Evolutionary conservation across 2,797 vertebrate species (phyloP).

Genomic region (Mus spretus): DNA sequence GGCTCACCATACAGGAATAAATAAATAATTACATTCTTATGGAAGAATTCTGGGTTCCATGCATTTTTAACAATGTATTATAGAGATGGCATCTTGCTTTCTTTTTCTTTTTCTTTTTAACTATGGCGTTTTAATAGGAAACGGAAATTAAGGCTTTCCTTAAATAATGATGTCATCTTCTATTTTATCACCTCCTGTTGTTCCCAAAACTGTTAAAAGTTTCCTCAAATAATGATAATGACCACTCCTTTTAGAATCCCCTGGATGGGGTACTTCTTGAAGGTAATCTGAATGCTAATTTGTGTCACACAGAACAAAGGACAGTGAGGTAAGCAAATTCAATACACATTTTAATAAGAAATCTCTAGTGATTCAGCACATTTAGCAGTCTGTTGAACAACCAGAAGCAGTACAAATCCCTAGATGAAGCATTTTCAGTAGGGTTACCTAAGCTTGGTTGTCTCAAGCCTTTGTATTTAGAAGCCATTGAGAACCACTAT

Average conservation of each 20-base stretch:
- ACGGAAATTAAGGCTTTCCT: conserved; percentile 33
- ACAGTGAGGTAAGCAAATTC: background rate
- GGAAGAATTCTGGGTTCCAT: background rate
- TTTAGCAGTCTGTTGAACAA: background rate
- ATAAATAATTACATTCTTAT: background rate
- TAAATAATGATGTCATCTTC: conserved; percentile 40
- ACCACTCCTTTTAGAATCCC: background rate
- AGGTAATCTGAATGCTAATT: conserved; percentile 28
- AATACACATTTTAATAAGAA: background rate
- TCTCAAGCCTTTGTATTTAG: background rate
- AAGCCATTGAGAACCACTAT: background rate
- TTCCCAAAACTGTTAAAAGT: background rate
- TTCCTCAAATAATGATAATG: conserved; percentile 19
- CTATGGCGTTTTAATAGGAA: background rate
- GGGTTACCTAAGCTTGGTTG: background rate
- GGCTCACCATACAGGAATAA: background rate
- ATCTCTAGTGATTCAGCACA: background rate
- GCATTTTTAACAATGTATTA: background rate
- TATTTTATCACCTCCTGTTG: background rate
- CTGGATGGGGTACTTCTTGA: background rate
- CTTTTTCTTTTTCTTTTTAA: background rate
- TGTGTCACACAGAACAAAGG: background rate
- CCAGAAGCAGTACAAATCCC: background rate
- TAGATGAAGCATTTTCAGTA: background rate
- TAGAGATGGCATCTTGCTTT: background rate